phyloP scores from a whole-genome alignment of 92 coral and sea anemone genomes.

The Umimayanthus chanpuru region DNA sequence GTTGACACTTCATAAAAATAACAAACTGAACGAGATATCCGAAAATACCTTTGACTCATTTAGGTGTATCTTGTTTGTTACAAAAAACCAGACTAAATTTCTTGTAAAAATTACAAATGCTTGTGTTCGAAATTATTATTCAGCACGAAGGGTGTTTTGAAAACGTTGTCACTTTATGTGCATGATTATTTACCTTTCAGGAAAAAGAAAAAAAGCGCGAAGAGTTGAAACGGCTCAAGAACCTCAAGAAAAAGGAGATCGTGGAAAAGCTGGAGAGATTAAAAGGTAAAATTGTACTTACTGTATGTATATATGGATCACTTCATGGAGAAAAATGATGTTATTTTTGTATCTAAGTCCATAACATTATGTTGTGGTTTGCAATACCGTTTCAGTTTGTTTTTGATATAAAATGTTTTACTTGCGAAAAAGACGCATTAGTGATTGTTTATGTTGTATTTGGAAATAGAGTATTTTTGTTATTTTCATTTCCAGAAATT shows the following conservation, averaged over 20 bases:
- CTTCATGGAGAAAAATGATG: too few relatives aligned
- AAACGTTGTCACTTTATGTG: background rate
- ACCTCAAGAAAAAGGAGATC: conserved; percentile 93
- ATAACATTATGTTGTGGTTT: too few relatives aligned
- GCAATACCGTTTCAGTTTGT: too few relatives aligned
- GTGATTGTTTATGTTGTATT: too few relatives aligned
- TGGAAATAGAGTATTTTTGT: background rate
- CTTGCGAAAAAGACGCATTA: too few relatives aligned
- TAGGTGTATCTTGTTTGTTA: background rate
- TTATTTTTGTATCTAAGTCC: too few relatives aligned
- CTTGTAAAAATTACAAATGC: background rate
- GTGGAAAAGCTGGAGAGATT: conserved; percentile 89
- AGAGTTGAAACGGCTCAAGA: conserved; percentile 89
- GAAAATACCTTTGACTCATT: background rate
- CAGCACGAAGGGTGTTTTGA: background rate
- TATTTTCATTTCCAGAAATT: conserved; percentile 55
- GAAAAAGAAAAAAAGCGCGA: conserved; percentile 95
- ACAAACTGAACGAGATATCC: background rate
- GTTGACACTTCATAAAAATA: too few relatives aligned
- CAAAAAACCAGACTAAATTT: background rate
- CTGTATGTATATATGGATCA: too few relatives aligned
- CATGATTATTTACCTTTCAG: conserved; percentile 35
- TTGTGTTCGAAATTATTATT: background rate
- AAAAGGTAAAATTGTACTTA: conserved; percentile 63
- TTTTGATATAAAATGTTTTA: too few relatives aligned